Conservation (phyloP, 2,888 invertebrate genomes). For the Lacanobia oleracea region DNA sequence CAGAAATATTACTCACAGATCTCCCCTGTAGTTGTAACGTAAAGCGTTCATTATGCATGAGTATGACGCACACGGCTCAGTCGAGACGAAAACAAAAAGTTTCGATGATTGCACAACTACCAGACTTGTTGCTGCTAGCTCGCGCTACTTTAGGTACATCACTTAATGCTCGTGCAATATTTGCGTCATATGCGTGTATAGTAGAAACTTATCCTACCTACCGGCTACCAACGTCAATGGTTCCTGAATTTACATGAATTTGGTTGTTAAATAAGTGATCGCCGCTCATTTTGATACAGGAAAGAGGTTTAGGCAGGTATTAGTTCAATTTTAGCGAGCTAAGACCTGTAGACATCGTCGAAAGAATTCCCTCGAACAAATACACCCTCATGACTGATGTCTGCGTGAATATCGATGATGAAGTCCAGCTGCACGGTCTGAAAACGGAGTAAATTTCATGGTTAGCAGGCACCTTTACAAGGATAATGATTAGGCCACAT, state of each 20-base stretch:
- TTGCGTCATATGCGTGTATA: not conserved
- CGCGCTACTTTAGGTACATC: not conserved
- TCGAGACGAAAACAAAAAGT: slow-evolving; percentile 28
- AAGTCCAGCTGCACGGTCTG: slow-evolving; percentile 95
- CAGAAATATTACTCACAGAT: slow-evolving; percentile 3
- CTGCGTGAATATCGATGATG: slow-evolving; percentile 98
- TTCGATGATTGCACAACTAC: slow-evolving; percentile 23
- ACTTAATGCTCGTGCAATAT: slow-evolving; percentile 17
- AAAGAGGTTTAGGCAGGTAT: not conserved
- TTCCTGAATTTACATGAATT: not conserved
- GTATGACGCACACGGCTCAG: slow-evolving; percentile 22
- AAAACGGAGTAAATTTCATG: slow-evolving; percentile 60
- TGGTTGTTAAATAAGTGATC: not conserved
- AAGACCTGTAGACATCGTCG: slow-evolving; percentile 96
- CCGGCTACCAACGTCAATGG: not conserved
- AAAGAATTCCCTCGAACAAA: slow-evolving; percentile 99
- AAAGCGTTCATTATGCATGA: not conserved
- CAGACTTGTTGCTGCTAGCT: slow-evolving; percentile 17
- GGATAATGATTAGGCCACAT: no score
- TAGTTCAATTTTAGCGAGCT: not conserved
- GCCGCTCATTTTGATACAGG: not conserved
- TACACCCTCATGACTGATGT: slow-evolving; percentile 97
- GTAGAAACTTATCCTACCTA: no score
- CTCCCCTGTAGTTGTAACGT: not conserved
- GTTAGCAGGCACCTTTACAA: no score